A percentile compares a stretch with the other conserved stretches of the same genome.
These are phyloP conservation scores for Ornithoptera priamus DNA, from an alignment of 2,888 invertebrate genomes.

Conservation along the genomic window DNA sequence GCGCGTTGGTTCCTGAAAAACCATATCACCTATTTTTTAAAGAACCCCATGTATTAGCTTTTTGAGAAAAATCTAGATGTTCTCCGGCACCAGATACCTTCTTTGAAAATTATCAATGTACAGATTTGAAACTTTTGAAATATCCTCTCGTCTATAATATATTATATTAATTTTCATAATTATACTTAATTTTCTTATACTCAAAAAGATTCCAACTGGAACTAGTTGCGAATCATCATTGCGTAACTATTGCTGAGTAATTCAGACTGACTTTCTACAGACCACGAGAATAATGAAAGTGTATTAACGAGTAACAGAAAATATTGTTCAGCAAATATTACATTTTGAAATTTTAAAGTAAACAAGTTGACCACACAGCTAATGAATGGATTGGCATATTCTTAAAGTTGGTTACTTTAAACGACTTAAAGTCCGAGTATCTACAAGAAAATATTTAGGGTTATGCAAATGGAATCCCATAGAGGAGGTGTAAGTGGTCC, in stretches of 20 bases:
- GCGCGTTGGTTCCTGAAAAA: no score
- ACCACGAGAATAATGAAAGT: constrained; percentile 39
- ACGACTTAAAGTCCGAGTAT: background rate
- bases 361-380: background rate
- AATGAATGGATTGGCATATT: background rate
- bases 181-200: background rate
- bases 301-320: constrained; percentile 22
- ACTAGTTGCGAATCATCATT: constrained; percentile 30
- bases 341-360: background rate
- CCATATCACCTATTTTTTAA: no score
- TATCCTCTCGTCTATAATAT: background rate
- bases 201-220: constrained; percentile 4
- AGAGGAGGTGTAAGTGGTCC: no score
- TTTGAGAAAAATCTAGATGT: no score
- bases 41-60: no score
- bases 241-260: constrained; percentile 33
- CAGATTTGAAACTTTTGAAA: no score
- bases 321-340: background rate
- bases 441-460: background rate
- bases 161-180: background rate
- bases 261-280: constrained; percentile 35
- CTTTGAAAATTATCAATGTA: no score
- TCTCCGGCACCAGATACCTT: no score
- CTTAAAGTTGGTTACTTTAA: no score
- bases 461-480: background rate